These are phyloP conservation scores for Sinosuthora webbiana DNA, from an alignment of 2,113 vertebrate genomes.

Conservation along the genomic window DNA sequence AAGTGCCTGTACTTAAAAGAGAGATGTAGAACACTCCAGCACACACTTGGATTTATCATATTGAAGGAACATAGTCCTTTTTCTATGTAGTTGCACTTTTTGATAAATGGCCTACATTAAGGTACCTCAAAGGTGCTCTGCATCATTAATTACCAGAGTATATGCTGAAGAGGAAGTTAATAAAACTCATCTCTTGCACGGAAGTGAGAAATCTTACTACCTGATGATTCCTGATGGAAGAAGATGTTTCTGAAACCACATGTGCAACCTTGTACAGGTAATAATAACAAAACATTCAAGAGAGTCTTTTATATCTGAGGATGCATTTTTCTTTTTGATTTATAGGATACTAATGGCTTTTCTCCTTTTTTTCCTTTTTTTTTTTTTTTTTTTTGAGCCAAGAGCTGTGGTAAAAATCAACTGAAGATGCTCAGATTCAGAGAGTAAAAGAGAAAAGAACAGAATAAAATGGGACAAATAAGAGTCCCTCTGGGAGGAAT, in stretches of 20 bases:
- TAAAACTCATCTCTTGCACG: constrained; percentile 60
- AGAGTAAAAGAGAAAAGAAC: background rate
- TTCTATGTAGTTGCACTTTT: constrained; percentile 11
- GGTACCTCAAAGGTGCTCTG: constrained; percentile 47
- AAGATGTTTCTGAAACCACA: constrained; percentile 59
- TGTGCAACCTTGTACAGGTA: constrained; percentile 68
- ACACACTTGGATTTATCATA: background rate
- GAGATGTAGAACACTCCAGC: background rate
- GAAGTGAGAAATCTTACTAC: constrained; percentile 58
- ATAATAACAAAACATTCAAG: constrained; percentile 68
- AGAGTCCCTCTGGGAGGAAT: constrained; percentile 59
- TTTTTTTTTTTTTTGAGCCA: background rate
- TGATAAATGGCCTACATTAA: constrained; percentile 49
- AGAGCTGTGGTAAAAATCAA: constrained; percentile 24
- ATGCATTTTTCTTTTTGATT: constrained; percentile 70
- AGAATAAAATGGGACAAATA: constrained; percentile 39
- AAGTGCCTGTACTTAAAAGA: background rate
- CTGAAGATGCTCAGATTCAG: background rate
- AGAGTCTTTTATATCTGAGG: constrained; percentile 59
- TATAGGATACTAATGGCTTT: constrained; percentile 61
- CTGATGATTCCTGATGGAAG: constrained; percentile 52
- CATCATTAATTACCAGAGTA: constrained; percentile 66
- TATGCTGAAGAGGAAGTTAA: constrained; percentile 60
- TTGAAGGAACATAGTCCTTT: background rate
- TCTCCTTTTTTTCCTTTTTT: background rate